phyloP scores from a whole-genome alignment of 2,888 invertebrate species.

The Napeogenes inachia region DNA sequence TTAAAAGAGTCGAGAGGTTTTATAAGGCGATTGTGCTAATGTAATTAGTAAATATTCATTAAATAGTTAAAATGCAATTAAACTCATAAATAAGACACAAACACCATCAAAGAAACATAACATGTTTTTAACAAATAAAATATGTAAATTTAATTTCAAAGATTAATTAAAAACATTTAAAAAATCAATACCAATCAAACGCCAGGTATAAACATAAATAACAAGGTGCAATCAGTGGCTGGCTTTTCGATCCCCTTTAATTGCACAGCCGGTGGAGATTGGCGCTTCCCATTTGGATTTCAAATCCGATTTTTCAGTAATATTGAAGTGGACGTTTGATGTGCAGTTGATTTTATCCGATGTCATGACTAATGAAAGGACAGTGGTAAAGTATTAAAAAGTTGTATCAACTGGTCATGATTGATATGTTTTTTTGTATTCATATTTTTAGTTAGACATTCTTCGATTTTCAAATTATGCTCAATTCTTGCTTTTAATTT shows the following conservation, averaged over 20 bases:
- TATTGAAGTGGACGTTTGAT: neutral
- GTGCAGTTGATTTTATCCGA: neutral
- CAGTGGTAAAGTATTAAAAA: neutral
- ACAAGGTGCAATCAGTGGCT: slow-evolving; percentile 1
- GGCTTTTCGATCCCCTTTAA: slow-evolving; percentile 7
- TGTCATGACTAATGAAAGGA: neutral
- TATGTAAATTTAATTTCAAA: neutral
- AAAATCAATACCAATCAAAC: neutral
- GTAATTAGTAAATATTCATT: too few relatives aligned
- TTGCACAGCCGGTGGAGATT: slow-evolving; percentile 12
- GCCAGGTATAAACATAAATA: neutral
- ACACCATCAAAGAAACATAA: too few relatives aligned
- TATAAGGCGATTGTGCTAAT: too few relatives aligned
- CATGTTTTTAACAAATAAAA: too few relatives aligned
- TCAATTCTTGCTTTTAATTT: too few relatives aligned
- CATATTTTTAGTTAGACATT: neutral
- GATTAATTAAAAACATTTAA: neutral
- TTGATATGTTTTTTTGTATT: too few relatives aligned
- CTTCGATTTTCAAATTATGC: too few relatives aligned
- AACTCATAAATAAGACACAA: too few relatives aligned
- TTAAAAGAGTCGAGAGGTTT: too few relatives aligned
- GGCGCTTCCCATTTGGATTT: slow-evolving; percentile 13
- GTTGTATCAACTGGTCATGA: neutral
- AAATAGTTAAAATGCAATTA: too few relatives aligned
- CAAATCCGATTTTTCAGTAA: slow-evolving; percentile 9